Evolutionary conservation across 2,888 invertebrate species (phyloP).

Genomic region (Scelioninae gen. 1): DNA sequence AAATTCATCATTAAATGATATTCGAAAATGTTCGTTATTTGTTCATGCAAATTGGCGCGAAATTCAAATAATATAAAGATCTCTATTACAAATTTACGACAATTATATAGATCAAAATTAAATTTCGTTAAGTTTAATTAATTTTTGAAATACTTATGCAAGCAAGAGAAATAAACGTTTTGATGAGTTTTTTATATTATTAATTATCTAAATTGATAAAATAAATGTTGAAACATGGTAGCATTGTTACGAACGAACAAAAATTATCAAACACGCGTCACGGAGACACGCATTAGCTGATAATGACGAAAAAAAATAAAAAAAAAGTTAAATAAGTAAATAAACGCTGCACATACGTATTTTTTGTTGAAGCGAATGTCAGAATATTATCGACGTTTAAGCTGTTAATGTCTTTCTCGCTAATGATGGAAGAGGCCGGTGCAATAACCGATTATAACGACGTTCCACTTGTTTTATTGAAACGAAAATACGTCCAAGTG

Average conservation of each 20-base stretch:
- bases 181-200: neutral
- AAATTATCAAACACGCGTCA: conserved; percentile 48
- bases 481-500: conserved; percentile 66
- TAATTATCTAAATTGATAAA: neutral
- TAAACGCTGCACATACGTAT: conserved; percentile 35
- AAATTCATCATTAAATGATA: neutral
- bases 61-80: neutral
- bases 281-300: conserved; percentile 49
- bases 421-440: conserved; percentile 70
- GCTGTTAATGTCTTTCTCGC: conserved; percentile 68
- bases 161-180: no score
- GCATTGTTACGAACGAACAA: conserved; percentile 25
- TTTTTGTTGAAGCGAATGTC: conserved; percentile 47
- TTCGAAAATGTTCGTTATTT: neutral
- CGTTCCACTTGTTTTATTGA: conserved; percentile 70
- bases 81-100: no score
- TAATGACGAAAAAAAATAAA: conserved; percentile 26
- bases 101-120: no score
- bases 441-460: conserved; percentile 71
- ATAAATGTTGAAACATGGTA: neutral
- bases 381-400: conserved; percentile 70
- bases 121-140: no score
- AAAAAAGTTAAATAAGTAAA: conserved; percentile 60
- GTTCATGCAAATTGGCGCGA: neutral
- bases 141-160: no score